phyloP scores from a whole-genome alignment of 2,888 invertebrate genomes.

The Hirtodrosophila confusa region DNA sequence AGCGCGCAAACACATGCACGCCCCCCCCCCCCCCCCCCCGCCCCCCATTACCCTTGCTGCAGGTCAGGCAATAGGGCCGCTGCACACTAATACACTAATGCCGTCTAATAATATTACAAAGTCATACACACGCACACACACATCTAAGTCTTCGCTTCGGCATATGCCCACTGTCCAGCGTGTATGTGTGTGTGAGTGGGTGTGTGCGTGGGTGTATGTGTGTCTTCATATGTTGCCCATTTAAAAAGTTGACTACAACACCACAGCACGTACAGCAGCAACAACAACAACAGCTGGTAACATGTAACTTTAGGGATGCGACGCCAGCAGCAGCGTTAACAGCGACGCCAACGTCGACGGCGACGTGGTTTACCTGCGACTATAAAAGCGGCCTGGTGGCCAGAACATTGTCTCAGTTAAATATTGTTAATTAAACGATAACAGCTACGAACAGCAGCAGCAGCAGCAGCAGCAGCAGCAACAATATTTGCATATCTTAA shows the following conservation, averaged over 20 bases:
- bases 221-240: slow-evolving; percentile 18
- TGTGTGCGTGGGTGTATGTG: slow-evolving; percentile 6
- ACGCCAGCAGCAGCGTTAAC: slow-evolving; percentile 23
- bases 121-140: slow-evolving; percentile 44
- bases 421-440: slow-evolving; percentile 68
- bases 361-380: slow-evolving; percentile 42
- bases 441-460: slow-evolving; percentile 32
- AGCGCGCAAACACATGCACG: slow-evolving; percentile 2
- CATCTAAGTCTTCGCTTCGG: slow-evolving; percentile 61
- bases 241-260: slow-evolving; percentile 35
- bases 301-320: slow-evolving; percentile 43
- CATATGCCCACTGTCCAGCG: slow-evolving; percentile 3
- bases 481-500: neutral
- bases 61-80: slow-evolving; percentile 18
- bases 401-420: slow-evolving; percentile 75
- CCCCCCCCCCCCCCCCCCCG: no score
- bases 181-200: neutral
- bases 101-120: slow-evolving; percentile 69
- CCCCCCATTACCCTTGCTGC: no score
- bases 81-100: slow-evolving; percentile 35
- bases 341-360: slow-evolving; percentile 16
- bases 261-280: no score
- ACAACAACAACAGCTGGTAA: slow-evolving; percentile 14
- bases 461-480: slow-evolving; percentile 6
- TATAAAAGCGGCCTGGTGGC: slow-evolving; percentile 71